Base-by-base conservation (phyloP, 2,888 invertebrate genomes). In the Dysmachus trigonus region DNA sequence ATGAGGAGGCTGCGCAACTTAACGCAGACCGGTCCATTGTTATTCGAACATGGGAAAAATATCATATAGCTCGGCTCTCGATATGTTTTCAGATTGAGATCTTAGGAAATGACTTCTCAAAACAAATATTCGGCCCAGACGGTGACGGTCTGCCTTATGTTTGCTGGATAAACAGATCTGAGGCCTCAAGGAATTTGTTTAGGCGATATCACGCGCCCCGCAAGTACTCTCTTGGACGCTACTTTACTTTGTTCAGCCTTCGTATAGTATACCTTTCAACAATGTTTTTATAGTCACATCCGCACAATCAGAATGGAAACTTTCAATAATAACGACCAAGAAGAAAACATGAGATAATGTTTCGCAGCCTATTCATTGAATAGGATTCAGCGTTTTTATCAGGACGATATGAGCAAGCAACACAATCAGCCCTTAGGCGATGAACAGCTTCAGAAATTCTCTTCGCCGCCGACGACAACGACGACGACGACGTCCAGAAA, bases 81-180 rank as follows among this genome's bases (percentile, higher is more conserved):
- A 47, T 27, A 27, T 47, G 79, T 47, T 79, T 79, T 47, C 7
- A 79, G 31, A 79, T 79, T 31, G 51, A 79, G 47, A 79, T 79
- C 79, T 79, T 79, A 22, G 47, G 79, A 51, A 79, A 13, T 27
- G 30, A 79, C 77, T 79, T 79, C 77, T 79, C 47, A 79, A 38
- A 79, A 79, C 51, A 79, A 79, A 79, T 22, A 76, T 8, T 47
- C 41, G 41, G 51, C 51, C 22, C 79, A 51, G 73, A 31, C 73
- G 47, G 18, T 51, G 79, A 18, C 38, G 79, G 79, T 31, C 47
- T 79, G 47, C 31, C 18, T 22, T 30, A n/a, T 79, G 79, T 79
- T 79, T 79, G 51, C 27, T 7, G 47, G 79, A 47, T 79, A 79
- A 79, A 79, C 79, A 79, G 30, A n/a, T 38, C 51, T 15, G 79